phyloP scores from a whole-genome alignment of 2,888 invertebrate genomes.

The Boloria euphrosyne region DNA sequence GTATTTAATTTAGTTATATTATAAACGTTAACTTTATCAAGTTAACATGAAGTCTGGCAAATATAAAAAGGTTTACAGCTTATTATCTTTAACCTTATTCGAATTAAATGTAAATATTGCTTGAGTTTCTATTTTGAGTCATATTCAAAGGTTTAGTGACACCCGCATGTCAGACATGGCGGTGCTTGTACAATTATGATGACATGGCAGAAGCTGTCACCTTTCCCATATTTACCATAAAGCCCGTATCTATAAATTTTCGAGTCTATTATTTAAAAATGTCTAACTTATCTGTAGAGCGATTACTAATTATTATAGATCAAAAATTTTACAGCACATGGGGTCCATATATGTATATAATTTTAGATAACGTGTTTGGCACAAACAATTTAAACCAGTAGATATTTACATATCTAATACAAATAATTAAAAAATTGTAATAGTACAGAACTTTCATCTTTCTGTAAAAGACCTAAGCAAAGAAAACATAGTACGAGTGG shows the following conservation, averaged over 20 bases:
- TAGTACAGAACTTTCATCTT: not conserved
- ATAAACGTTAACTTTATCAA: not conserved
- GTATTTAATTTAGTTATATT: not conserved
- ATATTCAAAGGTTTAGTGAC: not conserved
- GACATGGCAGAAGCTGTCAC: conserved; percentile 3
- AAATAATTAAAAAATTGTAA: too few relatives aligned
- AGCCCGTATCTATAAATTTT: conserved; percentile 21
- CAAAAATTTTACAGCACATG: conserved; percentile 25
- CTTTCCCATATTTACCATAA: conserved; percentile 11
- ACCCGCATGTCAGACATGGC: too few relatives aligned
- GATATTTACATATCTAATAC: too few relatives aligned
- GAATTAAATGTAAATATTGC: conserved; percentile 18
- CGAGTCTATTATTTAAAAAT: conserved; percentile 23
- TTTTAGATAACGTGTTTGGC: conserved; percentile 10
- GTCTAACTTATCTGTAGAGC: conserved; percentile 27
- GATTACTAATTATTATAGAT: conserved; percentile 18
- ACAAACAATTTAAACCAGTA: not conserved
- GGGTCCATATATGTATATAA: conserved; percentile 20
- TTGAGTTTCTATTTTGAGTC: conserved; percentile 6
- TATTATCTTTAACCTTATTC: conserved; percentile 1
- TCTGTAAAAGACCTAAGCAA: not conserved
- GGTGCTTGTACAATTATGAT: too few relatives aligned
- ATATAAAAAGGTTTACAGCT: not conserved
- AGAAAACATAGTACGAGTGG: not conserved
- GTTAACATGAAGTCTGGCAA: not conserved